Evolutionary conservation across 2,888 invertebrate species (phyloP), one percentile per base, ranked within the genome.

Genomic region (Amorpha juglandis): DNA sequence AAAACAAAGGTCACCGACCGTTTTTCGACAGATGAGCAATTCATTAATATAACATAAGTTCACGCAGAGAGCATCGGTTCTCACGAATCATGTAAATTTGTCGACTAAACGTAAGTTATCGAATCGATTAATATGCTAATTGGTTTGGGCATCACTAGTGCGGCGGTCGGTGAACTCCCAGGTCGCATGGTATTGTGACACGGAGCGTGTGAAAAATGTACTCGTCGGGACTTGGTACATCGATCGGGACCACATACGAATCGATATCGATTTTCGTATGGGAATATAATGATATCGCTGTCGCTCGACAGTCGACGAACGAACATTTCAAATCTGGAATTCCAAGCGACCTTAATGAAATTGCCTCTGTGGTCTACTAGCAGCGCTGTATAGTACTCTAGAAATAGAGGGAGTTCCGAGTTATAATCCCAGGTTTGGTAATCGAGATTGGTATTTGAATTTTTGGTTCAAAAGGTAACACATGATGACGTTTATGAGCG

Each of bases 171-270:
- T 89, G 92, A 92, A 89, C 92, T 80, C 80, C n/a, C 78, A 79
- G 85, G 83, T 89, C 87, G 87, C 84, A 78, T 85, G 82, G 80
- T 85, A 85, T 81, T 86, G 91, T 89, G 97, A 97, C 94, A 98
- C 96, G 92, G 97, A 97, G 92, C 98, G 98, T 87, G 98, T 98
- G 80, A 98, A 98, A 80, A 97, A 94, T 88, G 63, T 63, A 45
- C 50, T 47, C 27, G n/a, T 38, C 42, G 52, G 63, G 47, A 35
- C 48, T 65, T 27, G 14, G 48, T 16, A 58, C 38, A 42, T 58
- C 38, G 16, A 42, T 58, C 38, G 38, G 38, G 58, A 38, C 38
- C 38, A 16, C 45, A 45, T 45, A 45, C 42, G 9, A 42, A 52
- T 53, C 33, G 12, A 52, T 33, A 33, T 33, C 53, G 33, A 53